phyloP scores from a whole-genome alignment of 2,888 invertebrate species.

The Eilema sororculum region DNA sequence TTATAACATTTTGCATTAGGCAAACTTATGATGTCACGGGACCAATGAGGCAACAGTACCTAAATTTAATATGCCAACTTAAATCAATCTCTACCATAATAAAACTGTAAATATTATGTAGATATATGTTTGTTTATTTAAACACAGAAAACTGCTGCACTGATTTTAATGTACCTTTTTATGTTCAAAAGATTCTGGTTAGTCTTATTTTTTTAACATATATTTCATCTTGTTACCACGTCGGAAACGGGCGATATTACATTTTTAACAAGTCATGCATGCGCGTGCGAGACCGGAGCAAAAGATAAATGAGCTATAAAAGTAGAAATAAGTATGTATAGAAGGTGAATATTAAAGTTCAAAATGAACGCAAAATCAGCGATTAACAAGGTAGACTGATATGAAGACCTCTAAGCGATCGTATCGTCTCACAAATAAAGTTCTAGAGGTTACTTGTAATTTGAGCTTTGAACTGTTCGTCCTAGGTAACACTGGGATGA shows the following conservation, averaged over 20 bases:
- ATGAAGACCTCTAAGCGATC: slow-evolving; percentile 9
- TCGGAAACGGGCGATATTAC: neutral
- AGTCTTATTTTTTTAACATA: slow-evolving; percentile 4
- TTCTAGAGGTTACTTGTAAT: slow-evolving; percentile 18
- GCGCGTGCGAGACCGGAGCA: neutral
- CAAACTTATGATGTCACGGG: neutral
- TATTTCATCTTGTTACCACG: neutral
- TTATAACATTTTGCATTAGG: neutral
- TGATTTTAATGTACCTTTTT: neutral
- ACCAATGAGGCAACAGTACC: neutral
- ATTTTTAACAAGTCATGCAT: slow-evolving; percentile 2
- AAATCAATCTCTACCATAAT: neutral
- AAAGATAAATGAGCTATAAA: neutral
- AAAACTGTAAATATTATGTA: neutral
- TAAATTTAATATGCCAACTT: neutral
- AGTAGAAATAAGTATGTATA: neutral
- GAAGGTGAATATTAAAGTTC: neutral
- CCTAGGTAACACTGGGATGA: slow-evolving; percentile 6
- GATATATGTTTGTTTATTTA: neutral
- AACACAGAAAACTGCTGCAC: neutral
- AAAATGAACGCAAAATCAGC: neutral
- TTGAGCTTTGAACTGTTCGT: slow-evolving; percentile 10
- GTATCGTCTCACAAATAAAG: slow-evolving; percentile 16
- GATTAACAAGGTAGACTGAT: neutral
- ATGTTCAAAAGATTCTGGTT: neutral